These are phyloP conservation scores for Diploscapter pachys DNA, from an alignment of 1,140 invertebrate genomes.

Conservation along the genomic window DNA sequence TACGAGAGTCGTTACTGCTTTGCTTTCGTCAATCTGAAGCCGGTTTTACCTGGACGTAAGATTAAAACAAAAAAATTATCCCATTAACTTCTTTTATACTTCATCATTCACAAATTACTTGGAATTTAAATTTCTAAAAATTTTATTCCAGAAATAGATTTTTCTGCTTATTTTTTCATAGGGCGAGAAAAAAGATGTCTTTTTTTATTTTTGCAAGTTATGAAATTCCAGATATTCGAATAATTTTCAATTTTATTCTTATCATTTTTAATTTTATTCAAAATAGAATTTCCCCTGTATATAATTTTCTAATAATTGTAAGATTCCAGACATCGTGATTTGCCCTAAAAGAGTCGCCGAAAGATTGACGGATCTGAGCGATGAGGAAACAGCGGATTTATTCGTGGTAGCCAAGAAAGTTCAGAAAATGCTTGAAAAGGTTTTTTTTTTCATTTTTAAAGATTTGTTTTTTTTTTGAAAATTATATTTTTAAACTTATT, in stretches of 20 bases:
- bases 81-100: too few relatives aligned
- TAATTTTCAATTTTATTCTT: too few relatives aligned
- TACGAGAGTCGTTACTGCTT: conserved; percentile 61
- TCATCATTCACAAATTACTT: too few relatives aligned
- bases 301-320: too few relatives aligned
- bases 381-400: conserved; percentile 75
- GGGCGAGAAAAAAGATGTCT: too few relatives aligned
- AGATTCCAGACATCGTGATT: conserved; percentile 71
- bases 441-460: conserved; percentile 41
- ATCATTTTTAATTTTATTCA: conserved; percentile 38
- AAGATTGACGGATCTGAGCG: conserved; percentile 70
- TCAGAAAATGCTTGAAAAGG: conserved; percentile 70
- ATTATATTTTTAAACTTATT: not conserved
- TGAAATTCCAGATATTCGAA: too few relatives aligned
- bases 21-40: conserved; percentile 73
- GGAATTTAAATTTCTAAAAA: too few relatives aligned
- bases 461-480: not conserved
- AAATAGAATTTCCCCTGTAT: not conserved
- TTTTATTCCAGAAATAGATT: too few relatives aligned
- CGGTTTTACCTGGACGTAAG: conserved; percentile 78
- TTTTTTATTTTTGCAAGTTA: too few relatives aligned
- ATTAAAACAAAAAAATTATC: not conserved
- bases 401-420: conserved; percentile 71
- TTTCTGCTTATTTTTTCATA: too few relatives aligned
- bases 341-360: conserved; percentile 68